Evolutionary conservation across 2,113 vertebrate species (phyloP), one percentile per base, ranked within the genome.

Genomic region (Macrotus californicus): DNA sequence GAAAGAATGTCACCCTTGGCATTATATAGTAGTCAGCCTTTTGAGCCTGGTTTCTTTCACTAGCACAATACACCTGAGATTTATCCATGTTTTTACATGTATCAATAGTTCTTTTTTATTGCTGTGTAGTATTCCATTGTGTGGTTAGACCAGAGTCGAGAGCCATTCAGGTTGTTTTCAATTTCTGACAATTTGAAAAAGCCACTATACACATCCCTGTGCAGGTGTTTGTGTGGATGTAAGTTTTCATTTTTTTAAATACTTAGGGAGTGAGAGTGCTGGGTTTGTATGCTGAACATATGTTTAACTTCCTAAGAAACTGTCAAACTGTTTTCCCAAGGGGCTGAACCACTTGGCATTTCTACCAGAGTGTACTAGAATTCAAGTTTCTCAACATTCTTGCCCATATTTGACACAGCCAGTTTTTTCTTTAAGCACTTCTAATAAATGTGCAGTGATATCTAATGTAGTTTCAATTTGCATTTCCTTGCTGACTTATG

Each of bases 281-380:
- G 26, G 19, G 13, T 88, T 83, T 81, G 64, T 72, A 43, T 46
- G 46, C 15, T 39, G 59, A 59, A 24, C 77, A 1, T 46, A 67
- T 48, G 12, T 87, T 94, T 87, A 94, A 80, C 41, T 89, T 91
- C 48, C 56, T 70, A 34, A 95, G 66, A 94, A 82, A 88, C 12
- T 88, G 56, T 5, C 11, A 61, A 31, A 67, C 31, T 91, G 5
- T 59, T 88, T 94, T 81, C 59, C n/a, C 67, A 59, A 69, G 39
- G 61, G 11, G 22, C 6, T 73, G 14, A 93, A 56, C 29, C 36
- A 72, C 61, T 87, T 72, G 2, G n/a, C 12, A 83, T 56, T 76
- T 22, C n/a, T 31, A 85, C 24, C 7, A 82, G 22, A 85, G 48
- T 26, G 19, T 54, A 19, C 12, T 18, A 56, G 19, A 81, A n/a